Percentiles rank a stretch among this genome's conserved stretches.
These are phyloP conservation scores for Eulimnadia texana DNA, from an alignment of 1,140 invertebrate species.

Conservation along the genomic window DNA sequence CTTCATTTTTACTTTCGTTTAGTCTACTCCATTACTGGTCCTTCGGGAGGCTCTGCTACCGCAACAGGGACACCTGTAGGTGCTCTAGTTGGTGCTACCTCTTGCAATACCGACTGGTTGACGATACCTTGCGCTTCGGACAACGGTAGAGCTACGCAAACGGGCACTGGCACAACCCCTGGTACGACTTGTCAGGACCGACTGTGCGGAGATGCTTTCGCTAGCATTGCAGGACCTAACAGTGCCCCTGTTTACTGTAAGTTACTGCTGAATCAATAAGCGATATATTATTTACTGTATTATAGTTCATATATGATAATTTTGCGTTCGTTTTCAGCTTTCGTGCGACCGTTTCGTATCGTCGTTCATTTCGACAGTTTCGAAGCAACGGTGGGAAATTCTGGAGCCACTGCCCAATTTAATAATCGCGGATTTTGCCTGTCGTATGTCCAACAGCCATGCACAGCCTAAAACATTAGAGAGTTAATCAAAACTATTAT, in stretches of 20 bases:
- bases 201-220: slow-evolving; percentile 53
- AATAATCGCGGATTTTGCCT: slow-evolving; percentile 57
- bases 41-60: slow-evolving; percentile 32
- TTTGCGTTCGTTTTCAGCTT: too few relatives aligned
- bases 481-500: not conserved
- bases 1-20: too few relatives aligned
- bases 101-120: slow-evolving; percentile 57
- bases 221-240: slow-evolving; percentile 40
- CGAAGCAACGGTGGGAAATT: slow-evolving; percentile 48
- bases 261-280: slow-evolving; percentile 22
- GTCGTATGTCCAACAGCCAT: slow-evolving; percentile 68
- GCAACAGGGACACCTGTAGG: slow-evolving; percentile 33
- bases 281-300: not conserved
- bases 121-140: slow-evolving; percentile 57
- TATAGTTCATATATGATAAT: slow-evolving; percentile 20
- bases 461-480: slow-evolving; percentile 35
- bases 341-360: slow-evolving; percentile 58
- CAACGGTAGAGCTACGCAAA: slow-evolving; percentile 36
- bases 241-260: slow-evolving; percentile 46
- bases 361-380: slow-evolving; percentile 57
- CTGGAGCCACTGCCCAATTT: slow-evolving; percentile 5
- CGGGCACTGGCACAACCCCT: slow-evolving; percentile 22
- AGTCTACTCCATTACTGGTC: slow-evolving; percentile 38
- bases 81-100: slow-evolving; percentile 41
- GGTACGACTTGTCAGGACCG: slow-evolving; percentile 43